A percentile compares a stretch with the other conserved stretches of the same genome.
Evolutionary conservation across 2,113 vertebrate species (phyloP).

Genomic region (Colinus virginianus): DNA sequence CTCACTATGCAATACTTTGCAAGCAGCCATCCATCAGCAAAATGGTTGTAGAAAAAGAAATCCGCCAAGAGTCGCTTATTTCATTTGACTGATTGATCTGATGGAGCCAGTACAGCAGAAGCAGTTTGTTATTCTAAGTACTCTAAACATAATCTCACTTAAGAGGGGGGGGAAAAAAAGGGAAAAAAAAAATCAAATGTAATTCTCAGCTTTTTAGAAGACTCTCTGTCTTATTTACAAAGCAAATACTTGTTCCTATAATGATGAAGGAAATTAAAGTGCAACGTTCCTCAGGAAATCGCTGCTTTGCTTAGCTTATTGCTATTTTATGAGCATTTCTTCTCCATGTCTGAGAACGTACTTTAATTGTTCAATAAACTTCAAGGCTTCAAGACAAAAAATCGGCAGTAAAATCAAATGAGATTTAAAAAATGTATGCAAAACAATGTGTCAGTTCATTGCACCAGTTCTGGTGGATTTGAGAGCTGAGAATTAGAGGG

Average conservation of each 20-base stretch:
- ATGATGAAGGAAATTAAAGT: conserved; percentile 65
- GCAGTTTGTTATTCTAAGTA: background rate
- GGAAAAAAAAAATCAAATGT: background rate
- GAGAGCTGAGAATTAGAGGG: conserved; percentile 62
- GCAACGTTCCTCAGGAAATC: conserved; percentile 60
- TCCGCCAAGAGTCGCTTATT: conserved; percentile 3
- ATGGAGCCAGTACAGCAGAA: background rate
- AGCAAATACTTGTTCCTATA: conserved; percentile 57
- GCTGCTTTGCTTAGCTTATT: conserved; percentile 54
- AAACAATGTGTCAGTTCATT: conserved; percentile 68
- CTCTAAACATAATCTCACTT: conserved; percentile 13
- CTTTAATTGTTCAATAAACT: conserved; percentile 80
- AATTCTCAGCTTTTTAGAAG: conserved; percentile 40
- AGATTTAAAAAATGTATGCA: conserved; percentile 75
- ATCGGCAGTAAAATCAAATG: conserved; percentile 78
- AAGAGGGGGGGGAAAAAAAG: background rate
- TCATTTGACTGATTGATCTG: conserved; percentile 36
- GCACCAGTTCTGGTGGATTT: conserved; percentile 27
- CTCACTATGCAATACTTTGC: background rate
- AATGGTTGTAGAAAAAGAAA: background rate
- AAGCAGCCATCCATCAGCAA: conserved; percentile 26
- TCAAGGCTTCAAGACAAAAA: conserved; percentile 61
- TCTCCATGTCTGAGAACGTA: conserved; percentile 28
- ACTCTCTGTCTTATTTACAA: conserved; percentile 48
- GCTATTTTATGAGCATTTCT: conserved; percentile 53